Base-by-base conservation (phyloP, 2,888 invertebrate genomes). In the Elysia crispata region DNA sequence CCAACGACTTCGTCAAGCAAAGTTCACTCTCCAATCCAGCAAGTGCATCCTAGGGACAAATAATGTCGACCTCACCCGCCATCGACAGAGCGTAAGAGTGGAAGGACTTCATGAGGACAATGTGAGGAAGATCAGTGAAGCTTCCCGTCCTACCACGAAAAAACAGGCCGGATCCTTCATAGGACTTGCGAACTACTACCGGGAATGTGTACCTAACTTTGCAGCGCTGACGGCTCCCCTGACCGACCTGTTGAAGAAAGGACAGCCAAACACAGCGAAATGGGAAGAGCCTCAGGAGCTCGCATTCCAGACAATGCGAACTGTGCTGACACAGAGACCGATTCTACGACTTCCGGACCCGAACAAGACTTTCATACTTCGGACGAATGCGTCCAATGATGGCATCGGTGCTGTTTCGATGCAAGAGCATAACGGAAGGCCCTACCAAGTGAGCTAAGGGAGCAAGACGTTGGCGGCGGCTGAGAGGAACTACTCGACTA, bases 191-290 rank as follows among this genome's bases (percentile, higher is more conserved):
- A 30, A 28, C 11, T 50, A 41, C 28, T 73, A 73, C 54, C 33
- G 54, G 15, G 54, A 73, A 3, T 73, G 23, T 33, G 41, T 76
- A 31, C 75, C 76, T n/a, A 18, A 76, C 64, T 62, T 18, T 15
- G 62, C n/a, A 57, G 30, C 57, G 54, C 75, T 11, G 75, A n/a
- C 81, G 83, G 82, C 20, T 81, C 74, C 79, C 81, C 74, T 41
- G n/a, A n/a, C 13, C 18, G 23, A 5, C 28, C 76, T 76, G 13
- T 23, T 64, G n/a, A 1, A 62, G 62, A 76, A 76, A 33, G 62
- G 64, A 23, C 60, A 76, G 23, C 76, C 76, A 1, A 41, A 76
- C 64, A 18, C 15, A 30, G n/a, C 62, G 33, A 57, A 33, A 13
- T 62, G 76, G 76, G 76, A 30, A 31, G 76, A 60, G 28, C 23